Conservation (phyloP, 1,140 invertebrate genomes). For the Drosophila nannoptera region DNA sequence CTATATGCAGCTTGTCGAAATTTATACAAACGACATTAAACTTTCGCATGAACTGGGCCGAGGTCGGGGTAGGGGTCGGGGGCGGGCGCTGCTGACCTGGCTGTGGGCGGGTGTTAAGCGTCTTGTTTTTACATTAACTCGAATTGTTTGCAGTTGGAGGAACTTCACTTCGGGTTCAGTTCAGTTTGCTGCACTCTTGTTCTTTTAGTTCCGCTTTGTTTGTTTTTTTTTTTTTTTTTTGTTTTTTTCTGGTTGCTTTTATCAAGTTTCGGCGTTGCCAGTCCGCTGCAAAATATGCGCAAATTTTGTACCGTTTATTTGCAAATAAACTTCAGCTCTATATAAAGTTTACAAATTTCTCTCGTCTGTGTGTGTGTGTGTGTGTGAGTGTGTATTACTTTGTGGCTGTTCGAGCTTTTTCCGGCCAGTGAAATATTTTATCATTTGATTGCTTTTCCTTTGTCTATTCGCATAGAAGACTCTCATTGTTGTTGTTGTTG, state of each 20-base stretch:
- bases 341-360: constrained; percentile 60
- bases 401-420: constrained; percentile 39
- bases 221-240: background rate
- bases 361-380: constrained; percentile 6
- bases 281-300: constrained; percentile 52
- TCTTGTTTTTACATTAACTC: constrained; percentile 50
- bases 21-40: constrained; percentile 44
- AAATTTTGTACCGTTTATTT: constrained; percentile 14
- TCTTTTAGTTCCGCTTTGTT: background rate
- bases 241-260: constrained; percentile 26
- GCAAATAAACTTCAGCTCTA: constrained; percentile 20
- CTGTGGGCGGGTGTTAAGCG: constrained; percentile 16
- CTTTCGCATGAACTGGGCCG: constrained; percentile 9
- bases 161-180: constrained; percentile 11
- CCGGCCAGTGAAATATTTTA: constrained; percentile 31
- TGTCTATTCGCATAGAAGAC: constrained; percentile 68
- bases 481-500: constrained; percentile 2
- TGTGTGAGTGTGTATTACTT: background rate
- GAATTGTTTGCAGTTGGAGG: constrained; percentile 44
- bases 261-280: constrained; percentile 21
- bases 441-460: constrained; percentile 74
- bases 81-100: background rate
- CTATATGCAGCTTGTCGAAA: constrained; percentile 26
- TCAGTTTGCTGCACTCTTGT: background rate
- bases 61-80: background rate